Evolutionary conservation across 2,797 vertebrate genomes (phyloP), one percentile per base, ranked within the genome.

Genomic region (Anomalospiza imberbis): DNA sequence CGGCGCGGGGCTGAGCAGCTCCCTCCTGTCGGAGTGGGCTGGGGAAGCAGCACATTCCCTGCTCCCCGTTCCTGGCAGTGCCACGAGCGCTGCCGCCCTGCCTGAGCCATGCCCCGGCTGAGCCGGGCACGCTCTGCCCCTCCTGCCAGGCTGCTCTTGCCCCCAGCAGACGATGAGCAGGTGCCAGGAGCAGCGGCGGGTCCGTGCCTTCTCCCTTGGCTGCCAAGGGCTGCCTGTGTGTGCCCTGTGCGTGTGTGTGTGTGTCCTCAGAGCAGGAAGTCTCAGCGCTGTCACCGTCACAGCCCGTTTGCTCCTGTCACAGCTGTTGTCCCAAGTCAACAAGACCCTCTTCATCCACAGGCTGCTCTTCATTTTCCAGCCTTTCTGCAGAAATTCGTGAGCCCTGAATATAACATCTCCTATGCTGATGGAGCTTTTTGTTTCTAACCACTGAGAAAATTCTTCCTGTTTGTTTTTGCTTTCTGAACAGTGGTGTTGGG

Each of bases 1-100:
- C 0, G 26, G 7, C 16, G 17, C 0, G 0, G 25, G 15, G 11
- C 0, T 14, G n/a, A 18, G 51, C 81, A 26, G 42, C 50, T 19
- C 38, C 14, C 0, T 40, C n/a, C 62, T 3, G 3, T 1, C 4
- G 1, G 25, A 54, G 17, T 1, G 6, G 47, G 45, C 63, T 71
- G 50, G 13, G 40, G 47, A 15, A 66, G 10, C 67, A 14, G 28
- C 4, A 0, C 21, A 3, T 42, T 34, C 63, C 54, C 53, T 8
- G 1, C 26, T 20, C 51, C 19, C 65, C 12, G 0, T 5, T 13
- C 38, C 3, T 7, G 72, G 60, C 67, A 44, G 55, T 2, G 1
- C 51, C 24, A 0, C 1, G 13, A 13, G 8, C 4, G 47, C 34
- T 44, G 58, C 66, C 76, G 28, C 4, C 2, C 0, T 32, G 8